Base-by-base conservation (phyloP, 2,888 invertebrate species). In the Operophtera brumata region DNA sequence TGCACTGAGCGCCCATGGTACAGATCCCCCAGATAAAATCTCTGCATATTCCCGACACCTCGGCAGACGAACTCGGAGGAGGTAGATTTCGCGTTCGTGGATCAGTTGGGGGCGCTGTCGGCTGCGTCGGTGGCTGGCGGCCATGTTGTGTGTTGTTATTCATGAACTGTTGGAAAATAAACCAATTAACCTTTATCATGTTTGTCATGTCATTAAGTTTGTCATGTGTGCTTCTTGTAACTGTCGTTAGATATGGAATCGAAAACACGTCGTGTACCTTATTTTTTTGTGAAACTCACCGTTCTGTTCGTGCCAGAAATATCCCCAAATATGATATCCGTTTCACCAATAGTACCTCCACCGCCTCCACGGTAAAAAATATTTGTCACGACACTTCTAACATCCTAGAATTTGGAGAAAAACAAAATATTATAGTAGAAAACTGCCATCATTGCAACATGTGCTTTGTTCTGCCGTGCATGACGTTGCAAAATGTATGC, bases 11-110 rank as follows among this genome's bases (percentile, higher is more conserved):
- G 9, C 76, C 74, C 66, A 84, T 85, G 1, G 64, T 65, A 47
- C 88, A 89, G 5, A 75, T 82, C 1, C 86, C 89, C 86, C 87
- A 85, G 2, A 86, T 71, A 56, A 71, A 87, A 52, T 86, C 77
- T 1, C 84, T 70, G 55, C 88, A 89, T 46, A 80, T 73, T 45
- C 73, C 54, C 36, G 39, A 47, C 6, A 39, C 12, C 7, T 65
- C 62, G 46, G 64, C 50, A 51, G 41, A 9, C 9, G 46, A 43
- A 6, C 64, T 66, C 5, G 62, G 48, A 12, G 67, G 42, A 45
- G 64, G 44, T 6, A 52, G 49, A 50, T 65, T 73, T 61, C 62
- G 66, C 11, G 10, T 44, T 26, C 54, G 40, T 30, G 54, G 48
- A 45, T 54, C 73, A 5, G 70, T 58, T 50, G 73, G 63, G 56